A percentile compares a stretch with the other conserved stretches of the same genome.
These are phyloP conservation scores for Oxyura jamaicensis DNA, from an alignment of 2,113 vertebrate genomes.

Conservation along the genomic window DNA sequence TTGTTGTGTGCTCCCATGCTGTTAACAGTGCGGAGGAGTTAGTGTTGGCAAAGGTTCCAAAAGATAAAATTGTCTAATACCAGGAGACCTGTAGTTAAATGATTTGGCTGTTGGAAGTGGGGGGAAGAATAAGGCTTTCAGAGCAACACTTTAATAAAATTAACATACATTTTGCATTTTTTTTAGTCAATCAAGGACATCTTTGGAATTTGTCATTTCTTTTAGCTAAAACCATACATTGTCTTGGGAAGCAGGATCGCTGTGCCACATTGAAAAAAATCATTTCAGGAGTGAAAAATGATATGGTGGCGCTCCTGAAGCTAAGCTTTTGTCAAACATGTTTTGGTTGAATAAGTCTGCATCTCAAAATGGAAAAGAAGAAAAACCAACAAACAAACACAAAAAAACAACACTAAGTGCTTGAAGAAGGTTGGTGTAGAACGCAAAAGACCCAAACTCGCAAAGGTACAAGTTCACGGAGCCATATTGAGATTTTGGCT, in stretches of 20 bases:
- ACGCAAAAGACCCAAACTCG: background rate
- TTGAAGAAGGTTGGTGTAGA: background rate
- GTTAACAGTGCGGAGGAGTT: background rate
- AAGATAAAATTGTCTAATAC: background rate
- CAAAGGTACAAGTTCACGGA: background rate
- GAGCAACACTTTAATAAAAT: background rate
- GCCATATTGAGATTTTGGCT: background rate
- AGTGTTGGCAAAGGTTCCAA: background rate
- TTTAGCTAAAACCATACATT: background rate
- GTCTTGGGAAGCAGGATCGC: background rate
- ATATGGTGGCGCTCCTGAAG: background rate
- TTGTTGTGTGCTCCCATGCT: background rate
- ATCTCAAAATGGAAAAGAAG: background rate
- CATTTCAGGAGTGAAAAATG: background rate
- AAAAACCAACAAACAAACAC: too few relatives aligned
- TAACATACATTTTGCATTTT: background rate
- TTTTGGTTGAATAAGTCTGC: background rate
- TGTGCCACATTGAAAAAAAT: background rate
- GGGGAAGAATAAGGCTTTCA: background rate
- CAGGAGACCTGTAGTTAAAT: background rate
- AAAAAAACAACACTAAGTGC: background rate
- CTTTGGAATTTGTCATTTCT: background rate
- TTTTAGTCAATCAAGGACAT: background rate
- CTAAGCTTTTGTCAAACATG: background rate
- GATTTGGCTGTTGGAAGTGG: background rate